Evolutionary conservation across 2,888 invertebrate species (phyloP), one percentile per base, ranked within the genome.

Genomic region (Amiota minor): DNA sequence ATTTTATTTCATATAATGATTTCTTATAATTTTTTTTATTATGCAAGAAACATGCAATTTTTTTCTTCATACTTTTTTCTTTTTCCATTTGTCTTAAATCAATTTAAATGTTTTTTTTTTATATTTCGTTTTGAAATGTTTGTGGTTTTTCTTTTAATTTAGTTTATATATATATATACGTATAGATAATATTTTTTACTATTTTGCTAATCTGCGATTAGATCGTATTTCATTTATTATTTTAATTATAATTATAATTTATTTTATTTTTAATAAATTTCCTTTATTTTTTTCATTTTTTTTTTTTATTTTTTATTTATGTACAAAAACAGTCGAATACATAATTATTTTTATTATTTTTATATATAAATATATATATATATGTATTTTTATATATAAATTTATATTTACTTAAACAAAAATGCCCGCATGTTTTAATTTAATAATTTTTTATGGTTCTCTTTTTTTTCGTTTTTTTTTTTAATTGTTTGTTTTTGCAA

Each of bases 261-360:
- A 35, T 35, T 35, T 35, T 35, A 35, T 35, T 35, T 35, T 35
- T 35, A 35, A 35, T 35, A 35, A 6, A 6, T 35, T 35, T 35
- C 35, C 23, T 1, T 35, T 35, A 6, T 35, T 1, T 35, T 35
- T 35, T 35, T 6, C 35, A 35, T 35, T 6, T 35, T 8, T 2
- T 35, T 35, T 35, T 8, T 50, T 67, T 67, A 64, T 59, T 56
- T 68, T 68, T 47, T 65, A 79, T 81, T 78, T 80, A 79, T 76
- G 79, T 68, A 68, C 67, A 68, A 68, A 68, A 68, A 68, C 67
- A 68, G 50, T 68, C 50, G 35, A 59, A 71, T 71, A 71, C 64
- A n/a, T 64, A 76, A 69, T 76, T 61, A 70, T 72, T 67, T 73
- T 23, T 75, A 70, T 75, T 74, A 77, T 77, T 72, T 55, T 74